phyloP scores from a whole-genome alignment of 1,140 invertebrate genomes.

The Drosophila orena region DNA sequence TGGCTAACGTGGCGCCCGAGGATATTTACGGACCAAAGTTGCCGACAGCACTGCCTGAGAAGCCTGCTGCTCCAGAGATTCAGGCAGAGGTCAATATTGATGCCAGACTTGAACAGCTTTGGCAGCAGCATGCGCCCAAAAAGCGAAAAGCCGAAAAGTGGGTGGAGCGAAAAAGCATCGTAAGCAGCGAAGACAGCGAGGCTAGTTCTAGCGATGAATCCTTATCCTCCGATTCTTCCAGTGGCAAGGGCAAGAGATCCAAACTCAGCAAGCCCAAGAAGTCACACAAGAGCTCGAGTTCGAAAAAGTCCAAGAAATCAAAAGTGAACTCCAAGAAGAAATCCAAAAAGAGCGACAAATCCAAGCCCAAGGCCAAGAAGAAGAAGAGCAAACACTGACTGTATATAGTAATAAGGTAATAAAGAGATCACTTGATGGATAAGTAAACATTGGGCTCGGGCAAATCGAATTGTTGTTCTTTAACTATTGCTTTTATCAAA shows the following conservation, averaged over 20 bases:
- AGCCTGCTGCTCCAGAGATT: not conserved
- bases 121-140: conserved; percentile 57
- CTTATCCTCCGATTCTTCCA: conserved; percentile 19
- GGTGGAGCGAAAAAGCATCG: conserved; percentile 57
- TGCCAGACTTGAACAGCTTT: conserved; percentile 62
- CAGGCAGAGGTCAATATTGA: conserved; percentile 49
- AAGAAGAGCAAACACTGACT: conserved; percentile 61
- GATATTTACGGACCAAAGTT: conserved; percentile 61
- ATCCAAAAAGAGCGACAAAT: conserved; percentile 70
- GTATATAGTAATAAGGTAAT: conserved; percentile 30
- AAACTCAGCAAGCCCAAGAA: conserved; percentile 55
- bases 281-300: conserved; percentile 54
- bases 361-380: conserved; percentile 62
- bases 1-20: conserved; percentile 42
- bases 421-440: conserved; percentile 20
- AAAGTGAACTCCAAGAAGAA: conserved; percentile 72
- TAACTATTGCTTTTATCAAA: too few species aligned
- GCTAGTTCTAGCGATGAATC: conserved; percentile 34
- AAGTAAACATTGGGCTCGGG: conserved; percentile 7
- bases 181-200: conserved; percentile 55
- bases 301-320: conserved; percentile 67
- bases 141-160: conserved; percentile 60
- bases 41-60: conserved; percentile 16
- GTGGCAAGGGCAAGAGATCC: conserved; percentile 32
- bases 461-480: not conserved